Base-by-base conservation (phyloP, 2,113 vertebrate genomes). In the Bucco capensis region DNA sequence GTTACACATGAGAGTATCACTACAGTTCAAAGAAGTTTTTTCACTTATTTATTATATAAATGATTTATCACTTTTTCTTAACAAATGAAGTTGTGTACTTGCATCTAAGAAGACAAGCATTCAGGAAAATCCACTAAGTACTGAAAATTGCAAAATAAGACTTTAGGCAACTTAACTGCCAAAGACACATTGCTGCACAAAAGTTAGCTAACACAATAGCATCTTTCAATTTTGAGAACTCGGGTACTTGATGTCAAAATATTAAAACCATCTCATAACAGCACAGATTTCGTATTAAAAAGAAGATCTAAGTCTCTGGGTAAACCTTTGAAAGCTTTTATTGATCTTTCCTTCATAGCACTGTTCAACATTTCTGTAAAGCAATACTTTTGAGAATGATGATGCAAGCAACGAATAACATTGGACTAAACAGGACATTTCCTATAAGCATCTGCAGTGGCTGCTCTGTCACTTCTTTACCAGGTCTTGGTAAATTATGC, bases 371-470 rank as follows among this genome's bases (percentile, higher is more conserved):
- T 94, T 95, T 93, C 91, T 94, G 91, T 95, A 92, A 95, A 95
- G 93, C 67, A 94, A 91, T 89, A 89, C 28, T 50, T 95, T 91
- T 69, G 89, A 91, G 93, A 93, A 96, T 71, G 86, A 92, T 96
- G 96, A 96, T 96, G 88, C 88, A 96, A 95, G 94, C 92, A 94
- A 96, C 92, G 88, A 96, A 64, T 97, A 96, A 96, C n/a, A n/a
- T n/a, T 83, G 86, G 87, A 96, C 92, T 94, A 96, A 97, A 97
- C 65, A 93, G 28, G 47, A 75, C 38, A 53, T 93, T 95, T 95
- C 71, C 86, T 74, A n/a, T 67, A 95, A 92, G 53, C 42, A 89
- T 92, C 71, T 96, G 75, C 85, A 95, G 83, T 77, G 54, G 61
- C 69, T 96, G 90, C 54, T 89, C 77, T 95, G 64, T 40, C 84